phyloP scores from a whole-genome alignment of 2,797 vertebrate species.

The Limnodromus scolopaceus region DNA sequence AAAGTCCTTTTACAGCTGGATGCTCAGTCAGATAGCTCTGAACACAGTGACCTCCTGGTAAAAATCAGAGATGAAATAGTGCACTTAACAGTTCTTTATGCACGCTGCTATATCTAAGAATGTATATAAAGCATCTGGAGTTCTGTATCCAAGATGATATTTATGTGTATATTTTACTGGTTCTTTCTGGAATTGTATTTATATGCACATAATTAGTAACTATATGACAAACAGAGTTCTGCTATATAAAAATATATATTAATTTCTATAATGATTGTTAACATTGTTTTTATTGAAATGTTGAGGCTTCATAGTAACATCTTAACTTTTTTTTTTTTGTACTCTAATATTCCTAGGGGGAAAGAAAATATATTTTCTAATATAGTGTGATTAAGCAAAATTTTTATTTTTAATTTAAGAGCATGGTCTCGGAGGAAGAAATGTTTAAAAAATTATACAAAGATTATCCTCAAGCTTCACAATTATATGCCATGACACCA shows the following conservation, averaged over 20 bases:
- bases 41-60: slow-evolving; percentile 88
- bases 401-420: slow-evolving; percentile 76
- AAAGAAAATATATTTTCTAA: background rate
- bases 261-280: background rate
- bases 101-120: background rate
- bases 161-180: background rate
- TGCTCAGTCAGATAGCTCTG: slow-evolving; percentile 90
- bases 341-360: background rate
- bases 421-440: slow-evolving; percentile 74
- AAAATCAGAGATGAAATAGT: background rate
- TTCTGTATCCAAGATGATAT: background rate
- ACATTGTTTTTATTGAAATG: background rate
- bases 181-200: background rate
- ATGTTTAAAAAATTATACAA: slow-evolving; percentile 54
- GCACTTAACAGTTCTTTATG: background rate
- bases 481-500: slow-evolving; percentile 23
- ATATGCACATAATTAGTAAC: background rate
- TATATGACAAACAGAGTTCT: background rate
- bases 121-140: background rate
- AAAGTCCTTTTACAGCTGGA: slow-evolving; percentile 85
- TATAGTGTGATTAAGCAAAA: background rate
- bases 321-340: background rate
- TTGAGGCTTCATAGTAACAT: background rate
- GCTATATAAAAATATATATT: background rate
- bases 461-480: slow-evolving; percentile 55